Evolutionary conservation across 2,888 invertebrate species (phyloP).

Genomic region (Periphyllus acericola): DNA sequence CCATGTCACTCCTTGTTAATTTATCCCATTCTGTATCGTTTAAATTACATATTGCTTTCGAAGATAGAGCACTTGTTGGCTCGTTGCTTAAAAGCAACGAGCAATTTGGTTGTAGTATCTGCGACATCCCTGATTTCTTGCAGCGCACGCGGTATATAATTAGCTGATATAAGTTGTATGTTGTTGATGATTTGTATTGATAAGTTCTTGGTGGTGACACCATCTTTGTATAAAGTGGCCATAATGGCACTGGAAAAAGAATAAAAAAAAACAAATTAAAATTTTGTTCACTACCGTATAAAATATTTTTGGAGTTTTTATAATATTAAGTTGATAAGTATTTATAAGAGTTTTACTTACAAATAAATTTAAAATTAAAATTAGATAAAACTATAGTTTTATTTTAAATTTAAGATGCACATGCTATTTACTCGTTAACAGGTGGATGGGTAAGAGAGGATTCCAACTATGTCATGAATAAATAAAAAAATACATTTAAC

Average conservation of each 20-base stretch:
- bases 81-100: constrained; percentile 56
- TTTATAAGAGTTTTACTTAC: neutral
- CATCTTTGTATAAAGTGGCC: constrained; percentile 72
- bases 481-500: too few relatives aligned
- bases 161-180: neutral
- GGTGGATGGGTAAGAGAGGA: too few relatives aligned
- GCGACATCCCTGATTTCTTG: constrained; percentile 46
- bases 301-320: neutral
- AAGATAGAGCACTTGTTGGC: constrained; percentile 1
- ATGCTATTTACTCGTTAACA: too few relatives aligned
- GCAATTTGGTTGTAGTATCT: constrained; percentile 38
- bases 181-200: constrained; percentile 24
- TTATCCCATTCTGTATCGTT: constrained; percentile 61
- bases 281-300: neutral
- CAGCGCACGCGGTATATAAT: constrained; percentile 14
- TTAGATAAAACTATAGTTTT: neutral
- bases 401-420: too few relatives aligned
- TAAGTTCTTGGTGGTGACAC: constrained; percentile 29
- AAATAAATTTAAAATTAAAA: neutral
- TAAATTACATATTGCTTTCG: constrained; percentile 56
- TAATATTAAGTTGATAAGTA: neutral
- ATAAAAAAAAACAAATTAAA: constrained; percentile 51
- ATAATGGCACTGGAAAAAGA: constrained; percentile 80
- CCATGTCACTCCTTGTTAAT: constrained; percentile 63
- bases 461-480: too few relatives aligned